Base-by-base conservation (phyloP, 2,113 vertebrate genomes). In the Tiliqua scincoides region DNA sequence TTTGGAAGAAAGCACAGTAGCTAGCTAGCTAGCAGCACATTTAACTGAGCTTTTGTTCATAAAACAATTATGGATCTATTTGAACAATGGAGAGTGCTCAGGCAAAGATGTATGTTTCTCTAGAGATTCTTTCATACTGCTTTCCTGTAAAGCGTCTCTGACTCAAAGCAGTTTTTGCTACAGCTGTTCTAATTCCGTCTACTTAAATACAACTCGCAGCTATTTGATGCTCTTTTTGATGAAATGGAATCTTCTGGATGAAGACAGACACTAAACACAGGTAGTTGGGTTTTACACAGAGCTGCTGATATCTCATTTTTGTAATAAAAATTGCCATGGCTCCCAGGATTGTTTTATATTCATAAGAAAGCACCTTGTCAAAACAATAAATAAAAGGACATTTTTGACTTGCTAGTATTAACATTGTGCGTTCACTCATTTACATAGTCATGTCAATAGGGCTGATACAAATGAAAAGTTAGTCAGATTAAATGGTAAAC, bases 381-480 rank as follows among this genome's bases (percentile, higher is more conserved):
- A 83, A 87, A 63, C 63, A 80, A 68, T 30, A 79, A 84, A 88
- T 20, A 88, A 54, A 72, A 43, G 62, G 68, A 65, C 70, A 85
- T 3, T 3, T 30, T 73, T 37, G 75, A 52, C 23, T 85, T 82
- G 70, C 54, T 6, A 35, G 52, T 48, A 35, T 71, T 84, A 74
- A 74, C 6, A 20, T 17, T 57, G 32, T 79, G 27, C 15, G 18
- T 57, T 76, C 74, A 1, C 32, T 79, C 7, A 71, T 63, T 88
- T 84, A 72, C 17, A 40, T 88, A 57, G 65, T 40, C 72, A 63
- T 32, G 59, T 11, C 68, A 79, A 40, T 79, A 67, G 48, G 43
- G 18, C 32, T 84, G 68, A 70, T 48, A 65, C 30, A 17, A 59
- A 1, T 74, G 43, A 65, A 65, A 61, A 52, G 43, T 68, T 67